phyloP scores from a whole-genome alignment of 1,140 invertebrate species.

The Macrobrachium nipponense region DNA sequence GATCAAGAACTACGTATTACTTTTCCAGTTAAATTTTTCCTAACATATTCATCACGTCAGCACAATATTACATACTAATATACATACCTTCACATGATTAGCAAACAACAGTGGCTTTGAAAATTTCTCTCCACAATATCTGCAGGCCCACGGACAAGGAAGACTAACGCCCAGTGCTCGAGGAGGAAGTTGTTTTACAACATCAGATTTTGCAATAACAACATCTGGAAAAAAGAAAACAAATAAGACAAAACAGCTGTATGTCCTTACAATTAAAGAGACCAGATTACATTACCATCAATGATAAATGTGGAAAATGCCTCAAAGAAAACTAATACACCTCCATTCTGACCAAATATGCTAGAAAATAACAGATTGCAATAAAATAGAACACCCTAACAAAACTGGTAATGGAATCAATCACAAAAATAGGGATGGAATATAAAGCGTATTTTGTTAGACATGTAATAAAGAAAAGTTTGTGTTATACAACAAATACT shows the following conservation, averaged over 20 bases:
- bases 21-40: not conserved
- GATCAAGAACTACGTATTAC: not conserved
- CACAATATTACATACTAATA: not conserved
- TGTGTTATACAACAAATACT: too few relatives aligned
- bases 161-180: constrained; percentile 35
- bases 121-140: constrained; percentile 28
- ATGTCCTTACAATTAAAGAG: not conserved
- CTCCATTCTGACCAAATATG: too few relatives aligned
- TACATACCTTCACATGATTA: constrained; percentile 31
- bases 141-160: constrained; percentile 35
- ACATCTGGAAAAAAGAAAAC: constrained; percentile 14
- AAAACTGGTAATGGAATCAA: too few relatives aligned
- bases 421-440: too few relatives aligned
- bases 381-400: too few relatives aligned
- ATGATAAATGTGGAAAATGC: too few relatives aligned
- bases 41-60: too few relatives aligned
- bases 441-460: too few relatives aligned
- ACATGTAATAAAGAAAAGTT: too few relatives aligned
- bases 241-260: not conserved
- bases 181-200: constrained; percentile 41
- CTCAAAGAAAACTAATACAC: too few relatives aligned
- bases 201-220: constrained; percentile 27
- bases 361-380: too few relatives aligned
- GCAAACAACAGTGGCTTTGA: constrained; percentile 16
- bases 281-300: too few relatives aligned